phyloP scores from a whole-genome alignment of 2,888 invertebrate genomes.

The Drosophila lutescens region DNA sequence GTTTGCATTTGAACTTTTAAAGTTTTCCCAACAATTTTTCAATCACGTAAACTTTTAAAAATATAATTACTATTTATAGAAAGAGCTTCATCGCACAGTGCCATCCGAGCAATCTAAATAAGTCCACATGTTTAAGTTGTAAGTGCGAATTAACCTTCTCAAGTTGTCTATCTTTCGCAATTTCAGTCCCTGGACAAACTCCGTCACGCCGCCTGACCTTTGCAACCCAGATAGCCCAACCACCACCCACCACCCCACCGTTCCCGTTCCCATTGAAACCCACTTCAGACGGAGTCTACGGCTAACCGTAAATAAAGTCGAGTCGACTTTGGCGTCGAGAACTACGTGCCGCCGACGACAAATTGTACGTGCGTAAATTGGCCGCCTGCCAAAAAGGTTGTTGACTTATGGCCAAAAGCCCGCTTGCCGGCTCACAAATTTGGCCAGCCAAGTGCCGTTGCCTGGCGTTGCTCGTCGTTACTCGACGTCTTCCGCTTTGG shows the following conservation, averaged over 20 bases:
- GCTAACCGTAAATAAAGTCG: constrained; percentile 54
- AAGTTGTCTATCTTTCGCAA: constrained; percentile 26
- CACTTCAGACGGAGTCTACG: constrained; percentile 20
- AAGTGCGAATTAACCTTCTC: constrained; percentile 29
- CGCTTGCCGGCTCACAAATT: constrained; percentile 39
- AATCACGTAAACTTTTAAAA: neutral
- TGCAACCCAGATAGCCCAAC: constrained; percentile 4
- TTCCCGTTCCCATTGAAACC: constrained; percentile 4
- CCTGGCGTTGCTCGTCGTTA: constrained; percentile 26
- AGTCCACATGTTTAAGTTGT: constrained; percentile 23
- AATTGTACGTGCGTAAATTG: constrained; percentile 76
- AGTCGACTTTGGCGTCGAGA: constrained; percentile 29
- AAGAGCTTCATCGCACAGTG: neutral
- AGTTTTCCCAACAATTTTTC: too few species aligned
- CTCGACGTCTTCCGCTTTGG: constrained; percentile 35
- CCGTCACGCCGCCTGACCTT: constrained; percentile 34
- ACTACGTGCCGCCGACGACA: constrained; percentile 50
- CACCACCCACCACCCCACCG: neutral
- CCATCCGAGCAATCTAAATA: constrained; percentile 22
- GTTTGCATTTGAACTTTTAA: neutral
- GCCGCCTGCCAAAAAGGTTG: constrained; percentile 73
- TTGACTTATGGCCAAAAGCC: constrained; percentile 64
- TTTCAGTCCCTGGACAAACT: constrained; percentile 11
- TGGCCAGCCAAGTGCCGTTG: constrained; percentile 45
- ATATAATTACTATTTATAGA: too few species aligned